Base-by-base conservation (phyloP, 2,797 vertebrate species). In the Forpus xanthops region DNA sequence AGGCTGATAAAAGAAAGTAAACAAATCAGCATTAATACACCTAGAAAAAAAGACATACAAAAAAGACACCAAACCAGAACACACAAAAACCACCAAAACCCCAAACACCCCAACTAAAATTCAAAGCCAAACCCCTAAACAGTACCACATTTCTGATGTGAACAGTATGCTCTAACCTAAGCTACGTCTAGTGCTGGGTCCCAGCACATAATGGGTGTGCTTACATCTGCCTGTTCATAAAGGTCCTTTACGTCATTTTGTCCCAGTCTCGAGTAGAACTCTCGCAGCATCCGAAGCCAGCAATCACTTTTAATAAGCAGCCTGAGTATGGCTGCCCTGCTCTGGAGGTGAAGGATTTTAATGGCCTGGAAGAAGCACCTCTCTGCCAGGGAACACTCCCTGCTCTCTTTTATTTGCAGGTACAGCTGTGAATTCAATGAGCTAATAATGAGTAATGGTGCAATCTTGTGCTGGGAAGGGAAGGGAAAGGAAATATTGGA, bases 361-460 rank as follows among this genome's bases (percentile, higher is more conserved):
- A 76, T 58, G 18, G 12, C 27, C 27, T 0, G 4, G 31, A 91
- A 88, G 15, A 27, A 25, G 62, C 35, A 74, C 28, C 14, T 47
- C n/a, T 78, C 53, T 78, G 13, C 6, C 39, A 79, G 45, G 23
- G 35, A 90, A 66, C 6, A 19, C 13, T 84, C 24, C 11, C 28
- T 87, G 15, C 15, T 12, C 31, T 80, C 60, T 64, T 83, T 80
- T 79, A 76, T 85, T 90, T 90, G 70, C 89, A 85, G 47, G 61
- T 89, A 67, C 24, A 91, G 42, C 81, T 89, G 67, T 71, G 83
- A 95, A 87, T 92, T 93, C 87, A 79, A n/a, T 67, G 64, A 82
- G 6, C 17, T 85, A 64, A 90, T 85, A 94, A 82, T 78, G 35
- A 90, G 11, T 73, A 79, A 92, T 76, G 25, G 41, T 52, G 30